A percentile compares a stretch with the other conserved stretches of the same genome.
phyloP scores from a whole-genome alignment of 2,797 vertebrate species.

The Octomys mimax region DNA sequence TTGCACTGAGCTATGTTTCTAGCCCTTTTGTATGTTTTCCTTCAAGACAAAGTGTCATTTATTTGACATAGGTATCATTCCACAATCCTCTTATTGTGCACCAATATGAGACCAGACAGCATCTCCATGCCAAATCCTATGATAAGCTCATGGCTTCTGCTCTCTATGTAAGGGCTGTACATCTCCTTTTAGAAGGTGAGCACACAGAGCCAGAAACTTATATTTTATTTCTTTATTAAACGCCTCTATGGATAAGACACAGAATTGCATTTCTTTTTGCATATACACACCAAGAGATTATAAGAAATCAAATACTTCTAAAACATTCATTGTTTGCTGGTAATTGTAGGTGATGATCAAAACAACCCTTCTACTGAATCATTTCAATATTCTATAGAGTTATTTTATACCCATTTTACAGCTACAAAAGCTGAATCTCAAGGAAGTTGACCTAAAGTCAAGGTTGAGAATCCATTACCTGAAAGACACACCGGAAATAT shows the following conservation, averaged over 20 bases:
- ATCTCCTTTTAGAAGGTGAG: not conserved
- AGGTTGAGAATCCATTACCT: not conserved
- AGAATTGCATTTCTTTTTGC: not conserved
- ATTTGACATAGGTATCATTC: not conserved
- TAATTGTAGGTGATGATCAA: not conserved
- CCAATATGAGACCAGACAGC: not conserved
- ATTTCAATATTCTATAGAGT: not conserved
- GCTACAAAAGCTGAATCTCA: not conserved
- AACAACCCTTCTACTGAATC: not conserved
- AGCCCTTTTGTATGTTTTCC: not conserved
- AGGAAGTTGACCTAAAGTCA: not conserved
- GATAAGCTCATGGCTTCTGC: not conserved
- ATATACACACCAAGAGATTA: not conserved
- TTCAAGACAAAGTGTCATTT: not conserved
- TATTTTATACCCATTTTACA: not conserved
- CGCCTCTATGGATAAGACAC: not conserved
- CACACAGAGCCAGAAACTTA: not conserved
- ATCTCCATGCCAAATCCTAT: not conserved
- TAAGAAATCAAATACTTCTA: not conserved
- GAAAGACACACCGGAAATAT: not conserved
- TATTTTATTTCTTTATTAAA: not conserved
- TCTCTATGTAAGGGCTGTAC: not conserved
- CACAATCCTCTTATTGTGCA: not conserved
- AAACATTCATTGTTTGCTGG: not conserved
- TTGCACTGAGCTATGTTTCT: no score